Percentiles rank a stretch among this genome's conserved stretches.
phyloP scores from a whole-genome alignment of 2,113 vertebrate species.

The Vombatus ursinus region DNA sequence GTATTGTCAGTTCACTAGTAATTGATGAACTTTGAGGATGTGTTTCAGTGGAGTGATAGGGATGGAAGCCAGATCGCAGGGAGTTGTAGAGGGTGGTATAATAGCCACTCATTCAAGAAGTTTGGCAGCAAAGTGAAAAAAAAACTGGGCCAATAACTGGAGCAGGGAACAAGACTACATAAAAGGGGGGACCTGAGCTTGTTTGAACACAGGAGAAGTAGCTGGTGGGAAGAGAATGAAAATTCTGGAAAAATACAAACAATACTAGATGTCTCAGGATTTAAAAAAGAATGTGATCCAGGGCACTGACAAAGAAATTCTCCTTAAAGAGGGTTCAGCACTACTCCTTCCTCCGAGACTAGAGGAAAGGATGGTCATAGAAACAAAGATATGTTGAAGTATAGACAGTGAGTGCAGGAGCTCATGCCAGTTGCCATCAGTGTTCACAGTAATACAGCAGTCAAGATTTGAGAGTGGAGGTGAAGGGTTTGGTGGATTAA shows the following conservation, averaged over 20 bases:
- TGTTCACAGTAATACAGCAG: not conserved
- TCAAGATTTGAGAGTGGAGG: not conserved
- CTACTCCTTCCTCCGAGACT: not conserved
- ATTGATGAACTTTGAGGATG: not conserved
- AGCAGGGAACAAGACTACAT: not conserved
- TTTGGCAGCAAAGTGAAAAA: not conserved
- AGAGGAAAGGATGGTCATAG: not conserved
- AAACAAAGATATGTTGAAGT: not conserved
- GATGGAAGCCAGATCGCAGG: not conserved
- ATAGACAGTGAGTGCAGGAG: not conserved
- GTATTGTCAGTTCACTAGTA: not conserved
- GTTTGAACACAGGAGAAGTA: not conserved
- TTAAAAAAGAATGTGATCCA: not conserved
- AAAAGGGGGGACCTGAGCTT: not conserved
- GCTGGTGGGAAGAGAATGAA: not conserved
- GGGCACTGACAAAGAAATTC: not conserved
- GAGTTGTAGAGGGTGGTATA: not conserved
- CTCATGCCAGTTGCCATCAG: not conserved
- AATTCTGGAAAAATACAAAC: not conserved
- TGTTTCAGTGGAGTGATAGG: not conserved
- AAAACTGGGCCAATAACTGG: not conserved
- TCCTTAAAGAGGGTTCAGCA: not conserved
- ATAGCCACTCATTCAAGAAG: not conserved
- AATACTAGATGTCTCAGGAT: not conserved
- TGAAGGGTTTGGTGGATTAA: not conserved